Conservation (phyloP, 37 sponge, comb jelly and placozoan genomes). For the Hormiphora californensis region DNA sequence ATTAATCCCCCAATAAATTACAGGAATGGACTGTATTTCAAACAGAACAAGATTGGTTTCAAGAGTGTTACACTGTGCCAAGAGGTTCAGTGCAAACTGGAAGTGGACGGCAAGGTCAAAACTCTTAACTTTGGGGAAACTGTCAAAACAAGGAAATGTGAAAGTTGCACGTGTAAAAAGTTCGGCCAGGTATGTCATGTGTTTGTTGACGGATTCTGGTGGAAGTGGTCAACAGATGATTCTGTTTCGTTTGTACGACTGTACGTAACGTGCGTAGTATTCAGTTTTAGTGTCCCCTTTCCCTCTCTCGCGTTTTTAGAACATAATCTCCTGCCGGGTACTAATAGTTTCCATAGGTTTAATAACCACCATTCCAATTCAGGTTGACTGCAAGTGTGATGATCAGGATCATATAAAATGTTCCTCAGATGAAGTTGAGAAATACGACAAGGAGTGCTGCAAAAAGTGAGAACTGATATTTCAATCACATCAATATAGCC, state of each 20-base stretch:
- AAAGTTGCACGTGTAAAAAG: background rate
- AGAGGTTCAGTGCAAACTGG: background rate
- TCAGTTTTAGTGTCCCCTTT: too few species aligned
- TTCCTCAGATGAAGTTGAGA: background rate
- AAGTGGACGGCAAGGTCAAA: background rate
- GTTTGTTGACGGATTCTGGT: too few species aligned
- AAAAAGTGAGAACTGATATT: too few species aligned
- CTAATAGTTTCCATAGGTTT: background rate
- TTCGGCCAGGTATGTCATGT: background rate
- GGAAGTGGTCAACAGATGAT: too few species aligned
- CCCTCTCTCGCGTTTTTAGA: too few species aligned
- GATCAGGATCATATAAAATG: background rate
- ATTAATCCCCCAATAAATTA: too few species aligned
- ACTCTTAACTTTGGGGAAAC: background rate
- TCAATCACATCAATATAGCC: too few species aligned
- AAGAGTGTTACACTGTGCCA: background rate
- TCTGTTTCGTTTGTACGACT: too few species aligned
- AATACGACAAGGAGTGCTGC: constrained; percentile 9
- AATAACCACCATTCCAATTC: background rate
- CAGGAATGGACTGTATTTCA: background rate
- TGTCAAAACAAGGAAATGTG: background rate
- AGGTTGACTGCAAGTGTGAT: background rate
- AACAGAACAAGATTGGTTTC: background rate
- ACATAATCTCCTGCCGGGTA: too few species aligned
- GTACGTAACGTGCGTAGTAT: too few species aligned